Evolutionary conservation across 2,888 invertebrate species (phyloP).

Genomic region (Dolichomitus sp.): DNA sequence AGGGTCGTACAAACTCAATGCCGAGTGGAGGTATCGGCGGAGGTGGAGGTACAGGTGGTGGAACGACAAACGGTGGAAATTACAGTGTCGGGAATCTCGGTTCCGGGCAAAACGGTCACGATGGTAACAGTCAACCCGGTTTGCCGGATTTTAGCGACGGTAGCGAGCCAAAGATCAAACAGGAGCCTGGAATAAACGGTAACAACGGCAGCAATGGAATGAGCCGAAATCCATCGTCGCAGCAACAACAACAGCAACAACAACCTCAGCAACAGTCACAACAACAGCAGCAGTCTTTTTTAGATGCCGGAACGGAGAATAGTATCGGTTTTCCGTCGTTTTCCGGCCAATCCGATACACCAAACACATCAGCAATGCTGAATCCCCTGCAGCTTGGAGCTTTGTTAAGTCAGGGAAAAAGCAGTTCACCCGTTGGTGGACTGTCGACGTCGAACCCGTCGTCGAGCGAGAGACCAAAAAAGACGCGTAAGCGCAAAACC

Average conservation of each 20-base stretch:
- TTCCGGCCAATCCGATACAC: constrained; percentile 85
- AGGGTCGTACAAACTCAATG: constrained; percentile 89
- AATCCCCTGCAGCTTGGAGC: constrained; percentile 84
- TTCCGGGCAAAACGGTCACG: constrained; percentile 80
- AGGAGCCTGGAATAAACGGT: constrained; percentile 84
- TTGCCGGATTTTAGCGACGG: constrained; percentile 82
- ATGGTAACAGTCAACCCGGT: constrained; percentile 77
- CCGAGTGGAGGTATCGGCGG: constrained; percentile 87
- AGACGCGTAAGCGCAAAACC: constrained; percentile 89
- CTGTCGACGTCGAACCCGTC: constrained; percentile 70
- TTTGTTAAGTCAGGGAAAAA: constrained; percentile 80
- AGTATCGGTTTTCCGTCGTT: constrained; percentile 86
- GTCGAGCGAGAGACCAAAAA: constrained; percentile 87
- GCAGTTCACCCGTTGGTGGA: constrained; percentile 71
- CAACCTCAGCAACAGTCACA: constrained; percentile 74
- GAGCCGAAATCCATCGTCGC: constrained; percentile 56
- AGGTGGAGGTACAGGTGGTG: constrained; percentile 89
- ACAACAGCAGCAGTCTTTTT: constrained; percentile 85
- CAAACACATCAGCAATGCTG: constrained; percentile 79
- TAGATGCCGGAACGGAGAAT: constrained; percentile 86
- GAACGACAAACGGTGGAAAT: constrained; percentile 84
- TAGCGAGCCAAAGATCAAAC: constrained; percentile 83
- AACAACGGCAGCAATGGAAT: constrained; percentile 72
- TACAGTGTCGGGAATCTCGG: constrained; percentile 71
- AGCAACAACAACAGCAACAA: constrained; percentile 58